A percentile compares a stretch with the other conserved stretches of the same genome.
phyloP scores from a whole-genome alignment of 2,113 vertebrate genomes.

The Catagonus wagneri region DNA sequence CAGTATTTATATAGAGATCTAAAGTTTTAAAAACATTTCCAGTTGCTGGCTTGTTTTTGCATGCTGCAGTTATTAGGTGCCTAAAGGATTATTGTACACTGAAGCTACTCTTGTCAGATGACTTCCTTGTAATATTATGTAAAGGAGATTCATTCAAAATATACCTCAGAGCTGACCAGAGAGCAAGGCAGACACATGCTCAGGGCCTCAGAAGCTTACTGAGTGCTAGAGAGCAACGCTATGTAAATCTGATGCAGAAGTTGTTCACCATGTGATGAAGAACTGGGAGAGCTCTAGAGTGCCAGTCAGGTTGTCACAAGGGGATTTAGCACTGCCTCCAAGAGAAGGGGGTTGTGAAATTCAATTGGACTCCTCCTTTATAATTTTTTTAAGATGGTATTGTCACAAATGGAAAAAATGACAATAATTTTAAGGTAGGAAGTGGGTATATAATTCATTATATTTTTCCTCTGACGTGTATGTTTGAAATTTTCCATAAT shows the following conservation, averaged over 20 bases:
- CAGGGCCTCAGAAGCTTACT: not conserved
- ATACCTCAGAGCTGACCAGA: not conserved
- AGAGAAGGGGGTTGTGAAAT: not conserved
- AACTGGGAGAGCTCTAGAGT: not conserved
- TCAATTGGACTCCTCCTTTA: not conserved
- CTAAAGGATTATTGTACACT: not conserved
- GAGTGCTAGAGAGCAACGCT: fast-evolving
- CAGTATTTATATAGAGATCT: not conserved
- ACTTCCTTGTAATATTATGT: not conserved
- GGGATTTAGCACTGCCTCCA: not conserved
- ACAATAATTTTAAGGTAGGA: not conserved
- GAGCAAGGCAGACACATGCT: not conserved
- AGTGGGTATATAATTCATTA: not conserved
- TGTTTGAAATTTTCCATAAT: not conserved
- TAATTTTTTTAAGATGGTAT: not conserved
- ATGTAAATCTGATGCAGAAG: not conserved
- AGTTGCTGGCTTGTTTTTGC: not conserved
- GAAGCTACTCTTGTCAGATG: not conserved
- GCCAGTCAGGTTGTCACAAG: too few species aligned
- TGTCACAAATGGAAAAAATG: not conserved
- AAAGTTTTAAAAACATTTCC: not conserved
- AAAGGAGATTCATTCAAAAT: not conserved
- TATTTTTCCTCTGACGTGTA: constrained; percentile 9
- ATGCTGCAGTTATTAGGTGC: not conserved
- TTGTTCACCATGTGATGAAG: not conserved